Conservation (phyloP, 1,140 invertebrate genomes). For the Hylyphantes graminicola region DNA sequence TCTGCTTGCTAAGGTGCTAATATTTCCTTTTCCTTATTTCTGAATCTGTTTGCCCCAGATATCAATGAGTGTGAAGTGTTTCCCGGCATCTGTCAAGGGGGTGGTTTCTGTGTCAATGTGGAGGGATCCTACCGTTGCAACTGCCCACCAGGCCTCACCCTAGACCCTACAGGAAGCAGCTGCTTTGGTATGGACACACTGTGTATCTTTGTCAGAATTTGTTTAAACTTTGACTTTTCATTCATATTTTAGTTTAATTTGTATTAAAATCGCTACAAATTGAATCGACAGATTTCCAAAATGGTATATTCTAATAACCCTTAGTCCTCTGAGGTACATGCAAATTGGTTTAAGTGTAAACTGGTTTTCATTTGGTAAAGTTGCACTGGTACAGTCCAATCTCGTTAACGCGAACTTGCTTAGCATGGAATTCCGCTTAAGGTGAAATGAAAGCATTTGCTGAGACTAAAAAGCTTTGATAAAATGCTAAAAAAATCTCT, state of each 20-base stretch:
- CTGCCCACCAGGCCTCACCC: slow-evolving; percentile 78
- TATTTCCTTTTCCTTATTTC: background rate
- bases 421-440: no score
- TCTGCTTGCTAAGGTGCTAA: background rate
- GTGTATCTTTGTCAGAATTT: background rate
- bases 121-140: slow-evolving; percentile 79
- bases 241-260: background rate
- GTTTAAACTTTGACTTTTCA: background rate
- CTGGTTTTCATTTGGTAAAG: no score
- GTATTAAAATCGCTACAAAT: background rate
- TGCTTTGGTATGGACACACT: slow-evolving; percentile 73
- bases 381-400: no score
- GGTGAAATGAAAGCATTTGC: no score
- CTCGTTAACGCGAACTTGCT: no score
- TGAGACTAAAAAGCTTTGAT: no score
- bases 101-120: slow-evolving; percentile 74
- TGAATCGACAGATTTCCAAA: background rate
- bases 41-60: slow-evolving; percentile 67
- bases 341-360: no score
- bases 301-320: no score
- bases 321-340: no score
- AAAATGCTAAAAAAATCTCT: no score
- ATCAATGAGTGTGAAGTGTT: slow-evolving; percentile 75
- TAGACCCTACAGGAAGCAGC: slow-evolving; percentile 78
- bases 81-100: slow-evolving; percentile 67